Conservation (phyloP, 2,113 vertebrate genomes). For the Telmatochromis sp. region DNA sequence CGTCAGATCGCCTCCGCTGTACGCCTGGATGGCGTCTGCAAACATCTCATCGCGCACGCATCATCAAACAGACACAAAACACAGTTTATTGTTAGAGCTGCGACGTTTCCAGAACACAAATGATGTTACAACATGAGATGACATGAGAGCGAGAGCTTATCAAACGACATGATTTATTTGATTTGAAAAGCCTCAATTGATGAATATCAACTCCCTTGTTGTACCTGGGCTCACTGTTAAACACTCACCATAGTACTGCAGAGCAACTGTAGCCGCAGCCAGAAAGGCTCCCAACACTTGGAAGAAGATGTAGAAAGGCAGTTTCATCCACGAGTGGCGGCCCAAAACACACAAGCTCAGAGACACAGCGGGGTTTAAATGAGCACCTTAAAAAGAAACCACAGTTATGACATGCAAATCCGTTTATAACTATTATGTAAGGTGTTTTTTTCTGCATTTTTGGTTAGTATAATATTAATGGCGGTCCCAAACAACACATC, state of each 20-base stretch:
- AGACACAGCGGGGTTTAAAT: slow-evolving; percentile 82
- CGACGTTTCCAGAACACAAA: background rate
- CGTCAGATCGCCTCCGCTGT: slow-evolving; percentile 58
- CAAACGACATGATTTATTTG: background rate
- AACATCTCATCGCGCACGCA: background rate
- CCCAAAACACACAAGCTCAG: slow-evolving; percentile 73
- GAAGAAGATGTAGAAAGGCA: slow-evolving; percentile 72
- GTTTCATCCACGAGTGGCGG: slow-evolving; percentile 72
- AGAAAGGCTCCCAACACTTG: slow-evolving; percentile 72
- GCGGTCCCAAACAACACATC: fast-evolving
- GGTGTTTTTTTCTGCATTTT: background rate
- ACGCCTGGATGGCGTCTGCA: slow-evolving; percentile 70
- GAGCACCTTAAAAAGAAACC: slow-evolving; percentile 67
- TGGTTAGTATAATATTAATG: background rate
- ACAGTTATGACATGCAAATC: background rate
- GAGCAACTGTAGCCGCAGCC: slow-evolving; percentile 60
- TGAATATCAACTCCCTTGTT: background rate
- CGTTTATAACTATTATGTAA: background rate
- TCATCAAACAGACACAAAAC: background rate
- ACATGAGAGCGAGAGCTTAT: background rate
- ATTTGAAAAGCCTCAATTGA: background rate
- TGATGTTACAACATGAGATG: background rate
- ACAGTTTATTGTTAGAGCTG: background rate
- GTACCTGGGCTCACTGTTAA: background rate
- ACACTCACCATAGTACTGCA: slow-evolving; percentile 76